Conservation (phyloP, 2,888 invertebrate species). For the Monopis laevigella region DNA sequence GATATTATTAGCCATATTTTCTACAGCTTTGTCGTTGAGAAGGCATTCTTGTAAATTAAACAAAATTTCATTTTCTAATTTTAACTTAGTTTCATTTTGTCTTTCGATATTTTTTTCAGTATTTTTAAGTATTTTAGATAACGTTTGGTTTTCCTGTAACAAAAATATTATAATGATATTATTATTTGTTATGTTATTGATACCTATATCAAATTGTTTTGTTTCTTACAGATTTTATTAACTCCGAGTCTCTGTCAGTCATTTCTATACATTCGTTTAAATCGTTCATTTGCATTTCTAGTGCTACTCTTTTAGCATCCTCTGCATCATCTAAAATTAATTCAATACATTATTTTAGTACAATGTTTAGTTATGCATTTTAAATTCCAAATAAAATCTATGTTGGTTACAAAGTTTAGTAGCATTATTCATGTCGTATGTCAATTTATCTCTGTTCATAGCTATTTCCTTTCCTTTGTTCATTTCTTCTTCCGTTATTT, state of each 20-base stretch:
- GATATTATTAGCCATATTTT: slow-evolving; percentile 58
- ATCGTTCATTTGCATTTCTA: slow-evolving; percentile 66
- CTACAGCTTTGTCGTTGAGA: slow-evolving; percentile 73
- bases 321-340: slow-evolving; percentile 55
- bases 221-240: slow-evolving; percentile 48
- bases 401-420: slow-evolving; percentile 41
- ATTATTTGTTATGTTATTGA: no score
- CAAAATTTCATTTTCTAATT: slow-evolving; percentile 73
- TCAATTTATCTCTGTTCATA: slow-evolving; percentile 65
- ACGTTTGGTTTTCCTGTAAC: slow-evolving; percentile 58
- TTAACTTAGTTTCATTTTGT: slow-evolving; percentile 57
- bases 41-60: slow-evolving; percentile 72
- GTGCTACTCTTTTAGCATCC: slow-evolving; percentile 48
- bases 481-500: slow-evolving; percentile 72
- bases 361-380: neutral
- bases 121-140: slow-evolving; percentile 40
- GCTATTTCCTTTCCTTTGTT: slow-evolving; percentile 71
- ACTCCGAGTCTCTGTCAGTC: slow-evolving; percentile 69
- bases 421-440: slow-evolving; percentile 60
- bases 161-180: no score
- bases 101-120: slow-evolving; percentile 55
- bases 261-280: slow-evolving; percentile 67
- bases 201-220: neutral
- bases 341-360: neutral
- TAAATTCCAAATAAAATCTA: neutral